Conservation (phyloP, 2,888 invertebrate species). For the Bugula neritina region DNA sequence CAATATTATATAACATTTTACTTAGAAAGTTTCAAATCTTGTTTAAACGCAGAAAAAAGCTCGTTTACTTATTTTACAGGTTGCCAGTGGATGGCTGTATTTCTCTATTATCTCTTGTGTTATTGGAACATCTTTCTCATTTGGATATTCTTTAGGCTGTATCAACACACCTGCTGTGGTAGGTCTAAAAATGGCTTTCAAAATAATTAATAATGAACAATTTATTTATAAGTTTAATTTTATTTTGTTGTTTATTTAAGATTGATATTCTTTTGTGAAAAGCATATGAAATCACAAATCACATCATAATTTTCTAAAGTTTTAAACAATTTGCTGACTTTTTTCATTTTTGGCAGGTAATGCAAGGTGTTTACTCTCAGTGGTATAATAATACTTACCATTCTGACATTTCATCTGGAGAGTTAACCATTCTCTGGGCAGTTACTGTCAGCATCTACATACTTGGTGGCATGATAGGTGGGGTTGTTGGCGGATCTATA, state of each 20-base stretch:
- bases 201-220: too few relatives aligned
- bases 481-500: not conserved
- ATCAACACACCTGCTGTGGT: conserved; percentile 78
- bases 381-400: not conserved
- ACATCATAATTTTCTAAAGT: too few relatives aligned
- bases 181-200: conserved; percentile 42
- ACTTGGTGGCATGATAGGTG: not conserved
- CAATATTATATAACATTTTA: too few relatives aligned
- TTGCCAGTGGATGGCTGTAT: conserved; percentile 33
- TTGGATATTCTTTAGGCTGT: conserved; percentile 89
- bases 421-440: conserved; percentile 3
- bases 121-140: conserved; percentile 83
- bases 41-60: too few relatives aligned
- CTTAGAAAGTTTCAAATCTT: too few relatives aligned
- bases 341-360: not conserved
- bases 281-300: too few relatives aligned
- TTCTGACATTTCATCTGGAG: not conserved
- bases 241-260: too few relatives aligned
- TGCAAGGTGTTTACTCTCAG: not conserved
- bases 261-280: too few relatives aligned
- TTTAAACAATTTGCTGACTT: too few relatives aligned
- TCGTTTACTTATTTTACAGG: not conserved
- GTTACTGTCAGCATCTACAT: conserved; percentile 1
- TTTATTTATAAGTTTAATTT: too few relatives aligned
- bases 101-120: conserved; percentile 77